A percentile compares a stretch with the other conserved stretches of the same genome.
Conservation (phyloP, 2,888 invertebrate genomes). For the Malthinus flaveolus region DNA sequence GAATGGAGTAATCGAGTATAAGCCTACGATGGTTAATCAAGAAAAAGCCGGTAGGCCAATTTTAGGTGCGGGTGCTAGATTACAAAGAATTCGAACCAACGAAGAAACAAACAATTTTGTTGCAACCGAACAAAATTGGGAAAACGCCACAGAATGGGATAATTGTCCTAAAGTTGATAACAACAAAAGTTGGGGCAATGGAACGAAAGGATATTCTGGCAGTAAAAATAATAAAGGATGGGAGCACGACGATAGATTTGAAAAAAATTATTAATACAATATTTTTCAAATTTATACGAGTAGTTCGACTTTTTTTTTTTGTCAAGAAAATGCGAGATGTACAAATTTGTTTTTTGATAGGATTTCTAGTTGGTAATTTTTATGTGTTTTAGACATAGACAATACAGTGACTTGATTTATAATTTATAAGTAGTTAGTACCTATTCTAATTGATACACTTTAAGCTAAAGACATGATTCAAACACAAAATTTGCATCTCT, state of each 20-base stretch:
- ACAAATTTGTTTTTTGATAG: too few species aligned
- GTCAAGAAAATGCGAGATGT: too few species aligned
- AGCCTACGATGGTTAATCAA: slow-evolving; percentile 12
- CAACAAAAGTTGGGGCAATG: slow-evolving; percentile 34
- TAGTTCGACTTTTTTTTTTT: too few species aligned
- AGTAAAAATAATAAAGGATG: slow-evolving; percentile 44
- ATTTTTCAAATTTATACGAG: too few species aligned
- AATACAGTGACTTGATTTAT: too few species aligned
- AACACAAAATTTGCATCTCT: too few species aligned
- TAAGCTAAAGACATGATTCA: too few species aligned
- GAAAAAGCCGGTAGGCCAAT: slow-evolving; percentile 48
- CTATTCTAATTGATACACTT: too few species aligned
- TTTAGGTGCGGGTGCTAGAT: slow-evolving; percentile 48
- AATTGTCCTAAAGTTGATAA: slow-evolving; percentile 31
- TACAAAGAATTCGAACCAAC: slow-evolving; percentile 38
- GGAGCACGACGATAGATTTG: slow-evolving; percentile 53
- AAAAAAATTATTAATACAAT: slow-evolving; percentile 48
- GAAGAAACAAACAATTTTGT: slow-evolving; percentile 30
- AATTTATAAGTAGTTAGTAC: too few species aligned
- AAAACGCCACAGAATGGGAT: slow-evolving; percentile 33
- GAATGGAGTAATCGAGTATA: slow-evolving; percentile 10
- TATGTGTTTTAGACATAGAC: too few species aligned
- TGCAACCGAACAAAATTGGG: slow-evolving; percentile 36
- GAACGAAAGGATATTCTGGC: slow-evolving; percentile 22
- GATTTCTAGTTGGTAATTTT: too few species aligned